These are phyloP conservation scores for Mercenaria mercenaria DNA, from an alignment of 1,140 invertebrate species.

Conservation along the genomic window DNA sequence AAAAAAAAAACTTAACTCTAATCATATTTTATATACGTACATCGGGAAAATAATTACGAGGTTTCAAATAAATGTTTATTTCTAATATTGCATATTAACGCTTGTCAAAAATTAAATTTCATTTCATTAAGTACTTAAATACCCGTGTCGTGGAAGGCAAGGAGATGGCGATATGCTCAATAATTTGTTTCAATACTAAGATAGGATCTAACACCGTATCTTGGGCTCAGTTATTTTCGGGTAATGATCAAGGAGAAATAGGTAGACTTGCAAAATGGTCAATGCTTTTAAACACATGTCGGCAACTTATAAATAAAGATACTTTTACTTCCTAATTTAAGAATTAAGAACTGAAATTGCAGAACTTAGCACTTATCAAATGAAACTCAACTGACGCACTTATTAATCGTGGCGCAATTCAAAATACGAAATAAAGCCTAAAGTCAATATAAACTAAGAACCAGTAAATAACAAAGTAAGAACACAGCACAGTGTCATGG, in stretches of 20 bases:
- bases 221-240: conserved; percentile 15
- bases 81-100: conserved; percentile 36
- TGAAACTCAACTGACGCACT: too few species aligned
- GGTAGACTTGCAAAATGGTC: conserved; percentile 1
- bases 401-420: too few species aligned
- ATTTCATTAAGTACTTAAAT: conserved; percentile 51
- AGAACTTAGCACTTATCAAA: too few species aligned
- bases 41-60: background rate
- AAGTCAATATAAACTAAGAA: too few species aligned
- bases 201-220: conserved; percentile 7
- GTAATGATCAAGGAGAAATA: conserved; percentile 8
- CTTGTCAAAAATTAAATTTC: conserved; percentile 51
- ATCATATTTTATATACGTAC: conserved; percentile 1
- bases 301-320: too few species aligned
- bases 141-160: background rate
- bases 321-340: too few species aligned
- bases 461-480: too few species aligned
- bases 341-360: too few species aligned
- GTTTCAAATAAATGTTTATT: conserved; percentile 31
- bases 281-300: background rate
- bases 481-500: too few species aligned
- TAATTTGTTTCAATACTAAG: conserved; percentile 21
- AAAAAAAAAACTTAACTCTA: too few species aligned
- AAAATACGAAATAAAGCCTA: too few species aligned
- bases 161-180: background rate